Evolutionary conservation across 2,113 vertebrate species (phyloP).

Genomic region (Megalops atlanticus): DNA sequence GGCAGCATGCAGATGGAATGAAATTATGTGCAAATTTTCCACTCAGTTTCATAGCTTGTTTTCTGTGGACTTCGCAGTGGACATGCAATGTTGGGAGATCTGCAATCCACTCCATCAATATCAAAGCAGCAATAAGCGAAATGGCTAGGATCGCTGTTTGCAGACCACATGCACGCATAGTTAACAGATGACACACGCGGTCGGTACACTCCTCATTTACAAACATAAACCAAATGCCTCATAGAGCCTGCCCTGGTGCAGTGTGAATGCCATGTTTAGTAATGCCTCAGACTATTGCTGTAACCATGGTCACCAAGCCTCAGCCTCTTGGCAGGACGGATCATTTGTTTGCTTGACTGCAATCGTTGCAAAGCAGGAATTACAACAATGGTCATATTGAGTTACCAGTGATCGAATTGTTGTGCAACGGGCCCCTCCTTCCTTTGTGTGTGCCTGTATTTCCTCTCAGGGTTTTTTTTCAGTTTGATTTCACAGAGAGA

Average conservation of each 20-base stretch:
- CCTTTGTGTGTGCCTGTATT: no score
- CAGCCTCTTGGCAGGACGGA: neutral
- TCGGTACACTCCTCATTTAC: neutral
- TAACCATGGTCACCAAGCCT: neutral
- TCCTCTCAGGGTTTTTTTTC: neutral
- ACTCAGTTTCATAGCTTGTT: no score
- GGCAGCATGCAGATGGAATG: neutral
- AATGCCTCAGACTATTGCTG: neutral
- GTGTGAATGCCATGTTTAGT: neutral
- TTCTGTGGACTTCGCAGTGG: no score
- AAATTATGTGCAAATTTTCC: neutral
- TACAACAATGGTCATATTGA: slow-evolving; percentile 4
- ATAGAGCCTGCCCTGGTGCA: neutral
- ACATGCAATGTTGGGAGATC: no score
- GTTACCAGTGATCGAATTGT: slow-evolving; percentile 8
- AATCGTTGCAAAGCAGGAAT: slow-evolving; percentile 5
- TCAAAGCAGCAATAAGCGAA: no score
- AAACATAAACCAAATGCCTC: neutral
- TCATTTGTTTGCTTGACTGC: neutral
- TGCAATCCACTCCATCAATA: no score
- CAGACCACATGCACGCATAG: no score
- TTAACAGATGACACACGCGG: no score
- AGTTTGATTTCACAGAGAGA: neutral
- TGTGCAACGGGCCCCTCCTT: neutral
- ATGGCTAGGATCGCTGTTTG: no score